Conservation (phyloP, 1,140 invertebrate genomes). For the Pogonognathellus flavescens region DNA sequence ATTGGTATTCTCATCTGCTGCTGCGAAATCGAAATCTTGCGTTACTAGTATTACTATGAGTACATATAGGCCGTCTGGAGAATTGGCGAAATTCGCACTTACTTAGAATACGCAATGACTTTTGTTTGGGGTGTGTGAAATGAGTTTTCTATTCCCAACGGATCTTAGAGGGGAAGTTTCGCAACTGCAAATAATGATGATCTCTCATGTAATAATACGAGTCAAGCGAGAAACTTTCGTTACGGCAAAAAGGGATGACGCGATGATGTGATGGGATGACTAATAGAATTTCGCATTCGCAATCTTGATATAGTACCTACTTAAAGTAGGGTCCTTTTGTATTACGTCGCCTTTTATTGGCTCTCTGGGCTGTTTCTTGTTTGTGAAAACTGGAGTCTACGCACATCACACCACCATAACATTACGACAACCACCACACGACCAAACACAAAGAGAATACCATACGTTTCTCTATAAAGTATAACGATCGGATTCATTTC, state of each 20-base stretch:
- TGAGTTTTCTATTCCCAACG: constrained; percentile 30
- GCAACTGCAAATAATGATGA: constrained; percentile 25
- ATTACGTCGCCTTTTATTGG: too few species aligned
- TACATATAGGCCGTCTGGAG: not conserved
- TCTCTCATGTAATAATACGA: constrained; percentile 6
- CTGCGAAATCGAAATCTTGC: constrained; percentile 15
- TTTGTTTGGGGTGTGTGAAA: constrained; percentile 48
- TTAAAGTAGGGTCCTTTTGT: not conserved
- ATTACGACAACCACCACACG: too few species aligned
- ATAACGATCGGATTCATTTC: too few species aligned
- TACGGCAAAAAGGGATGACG: not conserved
- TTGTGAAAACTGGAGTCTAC: too few species aligned
- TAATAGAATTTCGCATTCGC: not conserved
- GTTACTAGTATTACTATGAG: too few species aligned
- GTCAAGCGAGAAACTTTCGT: too few species aligned
- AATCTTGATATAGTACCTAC: not conserved
- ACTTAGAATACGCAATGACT: constrained; percentile 43
- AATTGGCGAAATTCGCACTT: constrained; percentile 48
- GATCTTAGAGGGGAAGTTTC: constrained; percentile 1
- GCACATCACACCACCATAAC: too few species aligned
- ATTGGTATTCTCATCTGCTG: constrained; percentile 37
- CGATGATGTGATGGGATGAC: not conserved
- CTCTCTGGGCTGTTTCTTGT: too few species aligned
- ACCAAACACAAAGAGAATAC: too few species aligned
- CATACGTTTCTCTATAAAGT: too few species aligned